Evolutionary conservation across 2,113 vertebrate genomes (phyloP).

Genomic region (Protobothrops flavoviridis): DNA sequence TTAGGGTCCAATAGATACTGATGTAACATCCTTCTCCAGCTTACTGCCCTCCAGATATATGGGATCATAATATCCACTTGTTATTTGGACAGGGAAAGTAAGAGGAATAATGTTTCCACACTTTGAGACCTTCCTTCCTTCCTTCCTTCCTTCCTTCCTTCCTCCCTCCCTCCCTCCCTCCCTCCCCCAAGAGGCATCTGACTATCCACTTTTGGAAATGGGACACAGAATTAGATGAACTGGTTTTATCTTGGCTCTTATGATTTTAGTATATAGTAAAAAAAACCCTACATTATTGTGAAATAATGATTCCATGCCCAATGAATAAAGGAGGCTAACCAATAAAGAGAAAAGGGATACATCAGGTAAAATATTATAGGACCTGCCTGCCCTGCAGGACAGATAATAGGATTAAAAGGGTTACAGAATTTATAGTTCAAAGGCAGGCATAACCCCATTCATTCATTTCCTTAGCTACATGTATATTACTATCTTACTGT

Average conservation of each 20-base stretch:
- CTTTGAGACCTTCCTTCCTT: neutral
- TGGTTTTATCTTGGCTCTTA: neutral
- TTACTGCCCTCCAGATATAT: neutral
- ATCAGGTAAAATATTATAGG: neutral
- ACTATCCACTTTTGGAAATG: neutral
- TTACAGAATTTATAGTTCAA: neutral
- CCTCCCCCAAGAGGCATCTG: neutral
- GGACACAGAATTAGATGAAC: neutral
- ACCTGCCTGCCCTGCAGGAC: neutral
- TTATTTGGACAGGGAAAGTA: neutral
- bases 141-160: too few species aligned
- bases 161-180: too few species aligned
- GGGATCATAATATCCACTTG: neutral
- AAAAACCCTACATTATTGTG: neutral
- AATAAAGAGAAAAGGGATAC: neutral
- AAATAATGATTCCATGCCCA: neutral
- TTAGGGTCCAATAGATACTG: neutral
- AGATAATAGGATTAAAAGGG: neutral
- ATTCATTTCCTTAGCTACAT: neutral
- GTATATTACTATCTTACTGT: neutral
- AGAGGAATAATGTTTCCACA: neutral
- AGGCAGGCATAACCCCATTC: neutral
- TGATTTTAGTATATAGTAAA: neutral
- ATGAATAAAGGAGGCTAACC: neutral
- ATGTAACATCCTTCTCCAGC: neutral